Percentiles rank a stretch among this genome's conserved stretches.
These are phyloP conservation scores for Leptestheria dahalacensis DNA, from an alignment of 1,140 invertebrate species.

Conservation along the genomic window DNA sequence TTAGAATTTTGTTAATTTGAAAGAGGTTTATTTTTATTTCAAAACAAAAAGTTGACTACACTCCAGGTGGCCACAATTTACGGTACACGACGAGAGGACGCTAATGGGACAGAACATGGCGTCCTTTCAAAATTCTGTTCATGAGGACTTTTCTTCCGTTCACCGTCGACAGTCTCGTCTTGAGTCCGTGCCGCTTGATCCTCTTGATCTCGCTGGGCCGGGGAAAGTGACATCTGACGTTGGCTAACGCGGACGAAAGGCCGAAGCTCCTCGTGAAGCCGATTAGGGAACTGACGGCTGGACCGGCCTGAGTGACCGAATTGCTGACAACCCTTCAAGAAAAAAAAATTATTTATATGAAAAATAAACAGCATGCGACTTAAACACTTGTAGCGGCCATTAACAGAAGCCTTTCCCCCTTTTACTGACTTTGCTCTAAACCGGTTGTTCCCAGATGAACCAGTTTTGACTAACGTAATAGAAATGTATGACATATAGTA, in stretches of 20 bases:
- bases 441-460: too few species aligned
- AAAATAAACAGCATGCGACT: too few species aligned
- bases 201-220: conserved; percentile 50
- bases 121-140: conserved; percentile 56
- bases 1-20: too few species aligned
- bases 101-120: conserved; percentile 51
- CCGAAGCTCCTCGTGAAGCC: conserved; percentile 1
- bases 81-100: too few species aligned
- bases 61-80: background rate
- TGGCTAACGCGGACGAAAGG: background rate
- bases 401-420: too few species aligned
- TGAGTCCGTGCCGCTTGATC: conserved; percentile 50
- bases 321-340: background rate
- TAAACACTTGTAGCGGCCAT: too few species aligned
- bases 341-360: background rate
- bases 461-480: too few species aligned
- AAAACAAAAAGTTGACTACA: background rate
- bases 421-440: too few species aligned
- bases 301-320: background rate
- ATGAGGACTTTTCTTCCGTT: conserved; percentile 48
- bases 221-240: conserved; percentile 33
- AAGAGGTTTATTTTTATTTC: background rate
- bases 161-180: conserved; percentile 45
- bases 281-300: background rate
- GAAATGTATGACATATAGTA: too few species aligned